phyloP scores from a whole-genome alignment of 1,140 invertebrate species.

The Neodiprion lecontei region DNA sequence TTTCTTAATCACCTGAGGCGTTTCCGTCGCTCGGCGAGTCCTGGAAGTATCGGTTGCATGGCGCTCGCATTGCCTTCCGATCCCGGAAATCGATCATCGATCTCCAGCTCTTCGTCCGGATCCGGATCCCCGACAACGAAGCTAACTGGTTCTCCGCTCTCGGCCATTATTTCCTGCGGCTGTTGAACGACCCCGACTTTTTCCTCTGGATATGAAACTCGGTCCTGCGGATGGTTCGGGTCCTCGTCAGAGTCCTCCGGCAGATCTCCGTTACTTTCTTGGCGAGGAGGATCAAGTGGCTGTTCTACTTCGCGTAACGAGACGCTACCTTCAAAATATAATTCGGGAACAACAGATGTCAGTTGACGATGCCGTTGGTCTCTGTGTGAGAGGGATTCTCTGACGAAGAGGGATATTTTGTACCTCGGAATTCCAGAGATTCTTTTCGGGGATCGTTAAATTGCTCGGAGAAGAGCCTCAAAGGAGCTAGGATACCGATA shows the following conservation, averaged over 20 bases:
- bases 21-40: constrained; percentile 60
- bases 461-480: no score
- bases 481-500: no score
- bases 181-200: background rate
- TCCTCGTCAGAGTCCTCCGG: background rate
- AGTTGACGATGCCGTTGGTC: background rate
- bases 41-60: constrained; percentile 46
- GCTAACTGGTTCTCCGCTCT: constrained; percentile 50
- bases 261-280: background rate
- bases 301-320: constrained; percentile 2
- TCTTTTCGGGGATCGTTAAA: no score
- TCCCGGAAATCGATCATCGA: constrained; percentile 59
- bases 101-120: constrained; percentile 54
- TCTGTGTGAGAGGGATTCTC: no score
- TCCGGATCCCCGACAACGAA: constrained; percentile 61
- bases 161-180: constrained; percentile 39
- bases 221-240: background rate
- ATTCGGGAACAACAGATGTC: constrained; percentile 1
- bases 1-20: constrained; percentile 60
- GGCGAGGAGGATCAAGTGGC: background rate
- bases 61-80: constrained; percentile 34
- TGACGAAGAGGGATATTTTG: no score
- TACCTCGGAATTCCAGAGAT: no score
- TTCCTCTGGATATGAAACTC: background rate
- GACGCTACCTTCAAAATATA: constrained; percentile 1